Conservation (phyloP, 2,888 invertebrate species). For the Clivina fossor region DNA sequence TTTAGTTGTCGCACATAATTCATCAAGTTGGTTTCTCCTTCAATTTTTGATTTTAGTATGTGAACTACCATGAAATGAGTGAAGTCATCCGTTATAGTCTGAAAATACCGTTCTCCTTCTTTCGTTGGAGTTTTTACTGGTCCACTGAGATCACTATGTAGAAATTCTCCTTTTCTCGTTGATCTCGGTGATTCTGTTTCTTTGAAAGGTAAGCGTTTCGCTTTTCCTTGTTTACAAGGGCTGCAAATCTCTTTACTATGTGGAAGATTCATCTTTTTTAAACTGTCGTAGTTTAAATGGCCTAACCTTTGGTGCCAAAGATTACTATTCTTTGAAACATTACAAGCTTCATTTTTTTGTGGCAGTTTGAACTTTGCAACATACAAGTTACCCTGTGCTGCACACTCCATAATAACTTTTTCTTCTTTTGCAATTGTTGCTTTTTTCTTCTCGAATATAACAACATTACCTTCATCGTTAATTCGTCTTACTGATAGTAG, state of each 20-base stretch:
- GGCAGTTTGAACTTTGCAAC: not conserved
- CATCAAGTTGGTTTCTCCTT: conserved; percentile 29
- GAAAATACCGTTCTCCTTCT: conserved; percentile 27
- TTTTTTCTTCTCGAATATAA: not conserved
- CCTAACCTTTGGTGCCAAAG: conserved; percentile 34
- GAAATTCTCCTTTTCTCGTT: conserved; percentile 24
- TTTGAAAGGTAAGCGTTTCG: conserved; percentile 19
- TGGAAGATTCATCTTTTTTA: conserved; percentile 10
- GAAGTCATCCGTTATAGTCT: conserved; percentile 30
- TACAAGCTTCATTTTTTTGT: not conserved
- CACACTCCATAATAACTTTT: not conserved
- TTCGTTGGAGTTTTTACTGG: conserved; percentile 13
- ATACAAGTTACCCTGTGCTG: not conserved
- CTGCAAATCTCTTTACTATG: conserved; percentile 13
- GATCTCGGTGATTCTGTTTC: conserved; percentile 5
- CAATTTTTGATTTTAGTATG: conserved; percentile 27
- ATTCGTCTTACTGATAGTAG: not conserved
- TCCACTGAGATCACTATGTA: conserved; percentile 33
- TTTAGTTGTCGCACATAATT: conserved; percentile 22
- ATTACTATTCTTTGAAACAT: conserved; percentile 18
- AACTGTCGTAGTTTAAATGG: conserved; percentile 25
- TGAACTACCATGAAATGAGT: conserved; percentile 30
- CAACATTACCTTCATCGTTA: not conserved
- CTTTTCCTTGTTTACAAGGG: conserved; percentile 26
- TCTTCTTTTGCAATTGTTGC: conserved; percentile 1